Conservation (phyloP, 2,113 vertebrate species). For the Ranitomeya variabilis region DNA sequence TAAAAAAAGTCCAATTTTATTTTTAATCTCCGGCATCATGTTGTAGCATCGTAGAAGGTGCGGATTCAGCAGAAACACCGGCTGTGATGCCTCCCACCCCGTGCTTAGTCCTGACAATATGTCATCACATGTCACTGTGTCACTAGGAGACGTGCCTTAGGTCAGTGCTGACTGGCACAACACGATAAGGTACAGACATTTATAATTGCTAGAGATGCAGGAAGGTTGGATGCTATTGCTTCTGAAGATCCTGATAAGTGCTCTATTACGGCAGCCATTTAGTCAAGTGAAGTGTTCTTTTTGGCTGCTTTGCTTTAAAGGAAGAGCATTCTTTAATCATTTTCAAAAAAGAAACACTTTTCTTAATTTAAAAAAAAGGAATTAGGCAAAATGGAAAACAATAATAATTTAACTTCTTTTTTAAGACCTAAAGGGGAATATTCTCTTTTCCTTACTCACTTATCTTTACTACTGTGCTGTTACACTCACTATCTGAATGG, state of each 20-base stretch:
- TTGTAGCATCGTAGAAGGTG: background rate
- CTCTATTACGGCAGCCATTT: background rate
- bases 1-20: background rate
- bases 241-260: background rate
- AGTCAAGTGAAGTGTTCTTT: background rate
- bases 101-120: background rate
- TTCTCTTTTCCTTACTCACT: too few relatives aligned
- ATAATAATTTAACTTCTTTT: background rate
- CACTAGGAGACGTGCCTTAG: conserved; percentile 7
- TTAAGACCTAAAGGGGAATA: background rate
- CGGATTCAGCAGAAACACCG: background rate
- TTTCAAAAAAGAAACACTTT: background rate
- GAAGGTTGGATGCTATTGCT: background rate
- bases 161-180: conserved; percentile 26
- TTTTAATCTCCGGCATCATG: background rate
- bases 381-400: background rate
- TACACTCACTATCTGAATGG: too few relatives aligned
- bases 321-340: background rate
- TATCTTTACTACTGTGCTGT: too few relatives aligned
- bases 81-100: background rate
- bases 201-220: conserved; percentile 7
- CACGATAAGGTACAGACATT: conserved; percentile 33
- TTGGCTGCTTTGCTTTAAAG: background rate
- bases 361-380: background rate
- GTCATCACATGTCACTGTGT: conserved; percentile 25